A percentile compares a stretch with the other conserved stretches of the same genome.
Evolutionary conservation across 2,797 vertebrate genomes (phyloP).

Genomic region (Tragelaphus eurycerus): DNA sequence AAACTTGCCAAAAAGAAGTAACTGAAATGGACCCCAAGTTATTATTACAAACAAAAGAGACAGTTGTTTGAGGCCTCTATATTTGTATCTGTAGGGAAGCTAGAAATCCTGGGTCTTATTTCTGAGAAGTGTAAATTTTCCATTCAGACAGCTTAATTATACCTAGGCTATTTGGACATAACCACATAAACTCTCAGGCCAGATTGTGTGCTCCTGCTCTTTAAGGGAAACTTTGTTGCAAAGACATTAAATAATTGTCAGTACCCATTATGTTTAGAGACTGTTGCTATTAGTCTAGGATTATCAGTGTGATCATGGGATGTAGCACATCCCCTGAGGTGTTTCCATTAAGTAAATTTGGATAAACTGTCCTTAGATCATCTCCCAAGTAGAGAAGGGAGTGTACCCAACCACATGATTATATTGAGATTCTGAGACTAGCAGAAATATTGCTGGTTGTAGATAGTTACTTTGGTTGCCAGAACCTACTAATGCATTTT

Average conservation of each 20-base stretch:
- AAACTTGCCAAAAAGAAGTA: constrained; percentile 18
- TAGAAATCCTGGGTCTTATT: constrained; percentile 49
- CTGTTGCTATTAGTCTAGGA: constrained; percentile 45
- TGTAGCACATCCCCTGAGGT: not conserved
- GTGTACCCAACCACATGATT: not conserved
- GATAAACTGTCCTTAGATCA: constrained; percentile 50
- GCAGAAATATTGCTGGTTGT: constrained; percentile 44
- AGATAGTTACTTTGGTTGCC: not conserved
- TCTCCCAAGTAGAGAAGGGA: constrained; percentile 31
- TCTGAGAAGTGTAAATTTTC: constrained; percentile 56
- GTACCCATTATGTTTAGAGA: not conserved
- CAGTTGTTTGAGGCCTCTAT: not conserved
- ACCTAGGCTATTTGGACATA: constrained; percentile 1
- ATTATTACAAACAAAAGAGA: constrained; percentile 52
- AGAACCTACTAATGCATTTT: not conserved
- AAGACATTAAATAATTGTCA: constrained; percentile 36
- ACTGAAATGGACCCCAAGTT: constrained; percentile 8
- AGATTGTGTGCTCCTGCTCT: not conserved
- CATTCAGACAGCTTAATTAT: constrained; percentile 10
- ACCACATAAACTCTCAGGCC: not conserved
- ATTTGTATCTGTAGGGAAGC: constrained; percentile 40
- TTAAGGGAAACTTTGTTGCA: constrained; percentile 18
- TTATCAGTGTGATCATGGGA: constrained; percentile 45
- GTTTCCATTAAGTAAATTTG: constrained; percentile 49
- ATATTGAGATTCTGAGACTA: constrained; percentile 14